A percentile compares a stretch with the other conserved stretches of the same genome.
phyloP scores from a whole-genome alignment of 1,140 invertebrate genomes.

The Bombus waltoni region DNA sequence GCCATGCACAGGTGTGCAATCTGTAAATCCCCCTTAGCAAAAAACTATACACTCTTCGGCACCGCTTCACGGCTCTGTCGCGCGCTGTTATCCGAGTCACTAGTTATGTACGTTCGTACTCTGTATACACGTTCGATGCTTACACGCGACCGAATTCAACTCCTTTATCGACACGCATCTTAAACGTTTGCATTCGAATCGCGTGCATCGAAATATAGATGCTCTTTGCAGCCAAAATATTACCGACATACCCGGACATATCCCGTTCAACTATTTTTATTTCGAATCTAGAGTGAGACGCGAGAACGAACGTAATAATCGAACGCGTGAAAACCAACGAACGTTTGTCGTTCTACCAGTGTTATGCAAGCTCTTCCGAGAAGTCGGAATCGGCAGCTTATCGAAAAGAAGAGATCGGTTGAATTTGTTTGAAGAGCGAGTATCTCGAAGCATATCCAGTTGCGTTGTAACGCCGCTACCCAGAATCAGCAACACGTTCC shows the following conservation, averaged over 20 bases:
- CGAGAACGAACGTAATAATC: neutral
- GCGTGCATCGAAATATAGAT: neutral
- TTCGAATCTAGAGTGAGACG: too few species aligned
- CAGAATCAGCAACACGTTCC: too few species aligned
- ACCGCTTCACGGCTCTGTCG: conserved; percentile 49
- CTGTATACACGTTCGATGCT: conserved; percentile 4
- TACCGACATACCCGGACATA: too few species aligned
- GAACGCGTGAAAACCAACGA: neutral
- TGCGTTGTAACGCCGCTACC: too few species aligned
- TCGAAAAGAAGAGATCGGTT: neutral
- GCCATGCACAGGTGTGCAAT: conserved; percentile 80
- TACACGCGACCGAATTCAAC: neutral
- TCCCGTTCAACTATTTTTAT: too few species aligned
- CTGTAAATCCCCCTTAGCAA: conserved; percentile 79
- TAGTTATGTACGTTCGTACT: conserved; percentile 14
- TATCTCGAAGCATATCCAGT: too few species aligned
- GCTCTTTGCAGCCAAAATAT: neutral
- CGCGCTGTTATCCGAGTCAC: conserved; percentile 12
- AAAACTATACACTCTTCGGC: conserved; percentile 72
- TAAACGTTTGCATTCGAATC: neutral
- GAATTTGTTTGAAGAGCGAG: neutral
- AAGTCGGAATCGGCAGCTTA: neutral
- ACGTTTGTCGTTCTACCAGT: conserved; percentile 11
- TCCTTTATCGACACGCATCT: neutral
- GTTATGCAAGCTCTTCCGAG: neutral